phyloP scores from a whole-genome alignment of 2,113 vertebrate genomes.

The Alouatta palliata region DNA sequence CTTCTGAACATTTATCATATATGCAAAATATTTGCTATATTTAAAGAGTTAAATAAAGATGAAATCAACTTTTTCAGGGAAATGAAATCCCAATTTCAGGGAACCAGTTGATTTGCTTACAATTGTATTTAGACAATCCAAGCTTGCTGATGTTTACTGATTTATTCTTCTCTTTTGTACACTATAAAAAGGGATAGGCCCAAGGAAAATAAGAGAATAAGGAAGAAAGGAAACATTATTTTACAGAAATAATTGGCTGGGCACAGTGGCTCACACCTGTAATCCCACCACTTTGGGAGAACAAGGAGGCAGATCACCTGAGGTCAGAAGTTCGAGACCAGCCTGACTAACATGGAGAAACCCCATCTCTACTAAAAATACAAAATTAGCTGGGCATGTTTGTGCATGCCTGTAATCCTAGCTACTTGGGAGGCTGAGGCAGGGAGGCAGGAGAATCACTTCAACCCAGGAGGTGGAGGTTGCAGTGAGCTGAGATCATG shows the following conservation, averaged over 20 bases:
- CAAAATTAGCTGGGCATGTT: no score
- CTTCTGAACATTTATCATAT: background rate
- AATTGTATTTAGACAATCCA: background rate
- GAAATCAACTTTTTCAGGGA: background rate
- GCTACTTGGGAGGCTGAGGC: no score
- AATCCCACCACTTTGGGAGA: no score
- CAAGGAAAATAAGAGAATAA: background rate
- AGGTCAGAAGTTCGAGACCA: no score
- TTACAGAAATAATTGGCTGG: background rate
- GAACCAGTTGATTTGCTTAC: background rate
- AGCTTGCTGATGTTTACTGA: background rate
- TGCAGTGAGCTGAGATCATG: no score
- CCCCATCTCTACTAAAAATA: no score
- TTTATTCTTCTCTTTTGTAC: background rate
- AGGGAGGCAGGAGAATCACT: no score
- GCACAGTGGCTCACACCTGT: no score
- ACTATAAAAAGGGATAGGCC: background rate
- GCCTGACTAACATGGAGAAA: no score
- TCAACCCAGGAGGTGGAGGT: no score
- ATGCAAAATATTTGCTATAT: background rate
- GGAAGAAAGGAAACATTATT: background rate
- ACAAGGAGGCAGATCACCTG: no score
- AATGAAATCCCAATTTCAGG: background rate
- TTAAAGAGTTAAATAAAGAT: background rate
- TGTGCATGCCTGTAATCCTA: no score